phyloP scores from a whole-genome alignment of 2,888 invertebrate genomes.

The Pimpla rufipes region DNA sequence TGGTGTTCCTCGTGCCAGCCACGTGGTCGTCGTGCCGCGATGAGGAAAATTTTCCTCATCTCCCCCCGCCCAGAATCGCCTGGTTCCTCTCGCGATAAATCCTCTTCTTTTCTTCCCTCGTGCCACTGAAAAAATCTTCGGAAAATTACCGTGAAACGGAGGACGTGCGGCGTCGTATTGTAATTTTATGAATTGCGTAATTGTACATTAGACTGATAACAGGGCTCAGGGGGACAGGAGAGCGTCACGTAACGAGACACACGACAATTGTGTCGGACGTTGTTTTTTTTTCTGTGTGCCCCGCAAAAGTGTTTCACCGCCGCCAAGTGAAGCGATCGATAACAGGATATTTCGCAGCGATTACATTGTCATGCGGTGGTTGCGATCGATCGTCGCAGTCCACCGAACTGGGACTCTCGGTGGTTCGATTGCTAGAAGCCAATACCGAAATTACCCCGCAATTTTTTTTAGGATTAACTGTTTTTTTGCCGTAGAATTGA shows the following conservation, averaged over 20 bases:
- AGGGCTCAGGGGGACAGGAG: background rate
- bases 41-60: constrained; percentile 40
- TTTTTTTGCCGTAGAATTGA: no score
- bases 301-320: no score
- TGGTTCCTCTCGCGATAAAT: background rate
- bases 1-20: constrained; percentile 61
- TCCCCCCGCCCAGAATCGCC: background rate
- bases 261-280: background rate
- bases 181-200: constrained; percentile 25
- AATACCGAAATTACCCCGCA: no score
- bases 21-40: constrained; percentile 56
- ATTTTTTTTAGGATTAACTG: no score
- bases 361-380: constrained; percentile 3
- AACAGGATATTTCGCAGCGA: background rate
- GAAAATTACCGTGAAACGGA: constrained; percentile 17
- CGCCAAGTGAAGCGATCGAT: no score
- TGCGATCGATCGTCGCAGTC: background rate
- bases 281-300: no score
- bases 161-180: background rate
- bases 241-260: constrained; percentile 14
- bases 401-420: background rate
- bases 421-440: background rate
- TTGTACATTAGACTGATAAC: background rate
- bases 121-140: constrained; percentile 1
- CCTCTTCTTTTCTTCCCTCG: background rate